A percentile compares a stretch with the other conserved stretches of the same genome.
Conservation (phyloP, 2,113 vertebrate genomes). For the Rutilus rutilus region DNA sequence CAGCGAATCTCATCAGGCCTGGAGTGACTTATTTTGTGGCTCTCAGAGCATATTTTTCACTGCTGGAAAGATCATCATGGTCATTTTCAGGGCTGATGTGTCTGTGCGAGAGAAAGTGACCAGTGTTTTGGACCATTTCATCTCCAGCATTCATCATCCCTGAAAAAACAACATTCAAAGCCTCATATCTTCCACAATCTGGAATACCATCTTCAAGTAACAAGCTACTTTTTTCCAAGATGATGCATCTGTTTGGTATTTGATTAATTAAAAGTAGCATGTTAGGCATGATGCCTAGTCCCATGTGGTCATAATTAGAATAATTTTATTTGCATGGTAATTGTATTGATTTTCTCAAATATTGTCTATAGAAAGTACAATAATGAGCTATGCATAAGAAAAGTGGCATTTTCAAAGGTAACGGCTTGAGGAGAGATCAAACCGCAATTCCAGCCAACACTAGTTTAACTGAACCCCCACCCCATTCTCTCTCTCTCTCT, state of each 20-base stretch:
- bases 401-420: slow-evolving; percentile 23
- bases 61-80: not conserved
- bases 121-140: slow-evolving; percentile 2
- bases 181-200: not conserved
- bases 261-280: not conserved
- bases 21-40: not conserved
- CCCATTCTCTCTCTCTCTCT: slow-evolving; percentile 53
- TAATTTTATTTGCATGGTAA: not conserved
- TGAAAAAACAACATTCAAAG: not conserved
- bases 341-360: not conserved
- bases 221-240: not conserved
- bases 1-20: not conserved
- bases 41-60: not conserved
- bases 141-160: not conserved
- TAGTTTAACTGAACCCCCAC: slow-evolving; percentile 25
- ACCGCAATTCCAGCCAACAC: slow-evolving; percentile 3
- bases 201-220: not conserved
- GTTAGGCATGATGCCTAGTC: not conserved
- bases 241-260: too few relatives aligned
- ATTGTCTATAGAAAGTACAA: not conserved
- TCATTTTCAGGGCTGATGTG: not conserved
- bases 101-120: not conserved
- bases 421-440: slow-evolving; percentile 36
- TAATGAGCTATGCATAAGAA: not conserved
- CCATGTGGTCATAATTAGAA: not conserved